Evolutionary conservation across 2,113 vertebrate species (phyloP), one percentile per base, ranked within the genome.

Genomic region (Desmodus rotundus): DNA sequence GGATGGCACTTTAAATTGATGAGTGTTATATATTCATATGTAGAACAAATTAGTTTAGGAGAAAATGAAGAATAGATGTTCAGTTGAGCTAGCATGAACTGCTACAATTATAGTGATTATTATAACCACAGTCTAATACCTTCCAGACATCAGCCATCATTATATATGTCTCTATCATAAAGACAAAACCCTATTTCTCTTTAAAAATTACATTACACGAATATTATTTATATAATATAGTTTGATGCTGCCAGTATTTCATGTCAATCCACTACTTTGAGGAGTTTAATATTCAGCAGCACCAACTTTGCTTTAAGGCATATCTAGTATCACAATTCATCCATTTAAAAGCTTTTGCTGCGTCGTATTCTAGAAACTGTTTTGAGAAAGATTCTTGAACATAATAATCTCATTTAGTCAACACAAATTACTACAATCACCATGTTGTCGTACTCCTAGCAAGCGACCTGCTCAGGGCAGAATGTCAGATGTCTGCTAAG

Each of bases 41-140:
- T 97, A 98, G 97, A 97, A 98, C 96, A 98, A 98, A 98, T 98
- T 98, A 98, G 96, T 98, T 98, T 98, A 97, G 97, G 95, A 92
- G 98, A 94, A 98, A 98, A 98, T 98, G 98, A 98, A 98, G 98
- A 98, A 98, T 98, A 98, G 98, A 98, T 97, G 84, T 98, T 97
- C 92, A 97, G 97, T 97, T 97, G 93, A 95, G 97, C 97, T 97
- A 97, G 97, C 97, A 98, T 97, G 96, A 98, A 98, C 94, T 94
- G 96, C 91, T 98, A 97, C 97, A 98, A 98, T 98, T 98, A 98
- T 67, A 98, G 93, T 97, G 97, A 98, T 98, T 97, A 98, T 98
- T 98, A 97, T 92, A 97, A 97, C 97, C 91, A 97, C 86, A 94
- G 76, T 82, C 96, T 98, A 97, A 98, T 97, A 97, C 96, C 92